These are phyloP conservation scores for Raja brachyura DNA, from an alignment of 2,113 vertebrate genomes.

Conservation along the genomic window DNA sequence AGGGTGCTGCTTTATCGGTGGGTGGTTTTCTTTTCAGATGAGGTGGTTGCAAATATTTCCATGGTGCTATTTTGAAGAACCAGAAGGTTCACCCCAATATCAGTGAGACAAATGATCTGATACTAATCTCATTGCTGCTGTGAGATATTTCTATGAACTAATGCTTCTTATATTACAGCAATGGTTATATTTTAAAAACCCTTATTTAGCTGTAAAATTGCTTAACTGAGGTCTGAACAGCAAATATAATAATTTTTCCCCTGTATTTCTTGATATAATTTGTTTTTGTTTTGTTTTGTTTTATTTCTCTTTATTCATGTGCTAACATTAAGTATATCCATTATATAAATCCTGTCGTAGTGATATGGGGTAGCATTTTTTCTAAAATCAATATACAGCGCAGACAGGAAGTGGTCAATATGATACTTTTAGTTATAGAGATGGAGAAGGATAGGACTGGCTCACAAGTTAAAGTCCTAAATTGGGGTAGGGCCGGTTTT, in stretches of 20 bases:
- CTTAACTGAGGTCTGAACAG: no score
- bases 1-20: not conserved
- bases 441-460: no score
- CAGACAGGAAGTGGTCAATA: no score
- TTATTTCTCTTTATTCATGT: not conserved
- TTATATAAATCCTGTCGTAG: not conserved
- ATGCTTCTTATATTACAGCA: not conserved
- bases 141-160: not conserved
- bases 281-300: not conserved
- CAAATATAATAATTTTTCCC: not conserved
- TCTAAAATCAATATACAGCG: no score
- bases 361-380: no score
- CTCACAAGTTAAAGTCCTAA: no score
- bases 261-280: no score
- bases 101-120: no score
- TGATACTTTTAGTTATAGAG: no score
- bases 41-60: not conserved
- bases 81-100: not conserved
- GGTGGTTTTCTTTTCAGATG: not conserved
- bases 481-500: no score
- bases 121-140: not conserved
- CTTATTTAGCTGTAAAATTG: not conserved
- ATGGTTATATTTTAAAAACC: not conserved
- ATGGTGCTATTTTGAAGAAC: not conserved
- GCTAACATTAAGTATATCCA: not conserved